Base-by-base conservation (phyloP, 2,888 invertebrate species). In the Steinernema hermaphroditum region DNA sequence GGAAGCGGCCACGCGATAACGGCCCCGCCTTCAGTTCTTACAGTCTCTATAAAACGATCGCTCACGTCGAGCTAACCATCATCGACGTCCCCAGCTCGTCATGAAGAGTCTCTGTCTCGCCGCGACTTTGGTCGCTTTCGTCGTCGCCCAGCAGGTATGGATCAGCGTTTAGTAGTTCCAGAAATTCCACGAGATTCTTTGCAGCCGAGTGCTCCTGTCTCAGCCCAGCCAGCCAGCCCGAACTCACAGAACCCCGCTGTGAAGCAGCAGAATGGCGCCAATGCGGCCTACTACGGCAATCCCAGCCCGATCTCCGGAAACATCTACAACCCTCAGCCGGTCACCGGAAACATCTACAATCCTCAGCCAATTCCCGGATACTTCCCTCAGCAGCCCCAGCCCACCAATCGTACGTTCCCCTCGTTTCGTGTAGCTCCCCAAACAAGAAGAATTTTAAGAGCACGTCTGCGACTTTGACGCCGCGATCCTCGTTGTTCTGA, bases 381-480 rank as follows among this genome's bases (percentile, higher is more conserved):
- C 19, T 49, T 49, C 49, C 49, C 49, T 9, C 12, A 54, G 8
- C 54, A 54, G 54, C 27, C 19, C 29, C 62, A 62, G 34, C 14
- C 62, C 32, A n/a, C 27, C n/a, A 29, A 62, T 16, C 29, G 62
- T 62, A 29, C 22, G 62, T 24, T 54, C 27, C 14, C 22, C 12
- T 22, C 22, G 4, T 62, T 16, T 22, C n/a, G 22, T 19, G 24
- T 22, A 1, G 22, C 37, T 37, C 6, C 12, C 37, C 4, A 37
- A n/a, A 22, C 12, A 22, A 12, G 22, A 8, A 46, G 19, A 49
- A 16, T 69, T 49, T 24, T 62, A 19, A 77, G 79, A 80, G 24
- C 79, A 74, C 69, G 68, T 79, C 46, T 79, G 79, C 72, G 79
- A 79, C 68, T 46, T 80, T 8, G 79, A 79, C 41, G 81, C 79